Percentiles rank a stretch among this genome's conserved stretches.
Conservation (phyloP, 2,113 vertebrate genomes). For the Tapirus terrestris region DNA sequence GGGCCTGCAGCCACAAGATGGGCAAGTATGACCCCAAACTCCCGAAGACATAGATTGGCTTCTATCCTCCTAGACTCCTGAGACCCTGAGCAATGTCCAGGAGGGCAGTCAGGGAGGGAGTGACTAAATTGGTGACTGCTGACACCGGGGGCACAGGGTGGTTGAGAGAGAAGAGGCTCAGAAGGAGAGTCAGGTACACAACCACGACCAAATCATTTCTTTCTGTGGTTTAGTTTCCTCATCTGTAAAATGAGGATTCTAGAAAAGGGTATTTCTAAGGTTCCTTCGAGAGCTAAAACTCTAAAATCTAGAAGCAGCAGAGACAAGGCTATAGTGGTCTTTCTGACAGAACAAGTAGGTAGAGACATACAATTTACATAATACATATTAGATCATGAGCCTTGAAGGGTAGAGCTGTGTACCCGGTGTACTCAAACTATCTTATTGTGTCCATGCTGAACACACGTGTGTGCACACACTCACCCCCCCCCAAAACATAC, state of each 20-base stretch:
- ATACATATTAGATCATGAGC: neutral
- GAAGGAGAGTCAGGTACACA: neutral
- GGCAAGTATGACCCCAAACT: neutral
- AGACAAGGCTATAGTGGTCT: neutral
- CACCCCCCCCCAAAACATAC: neutral
- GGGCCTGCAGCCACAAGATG: neutral
- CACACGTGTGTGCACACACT: too few species aligned
- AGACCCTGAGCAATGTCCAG: too few species aligned
- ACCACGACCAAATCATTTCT: neutral
- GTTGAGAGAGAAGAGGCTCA: neutral
- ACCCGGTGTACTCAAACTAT: neutral
- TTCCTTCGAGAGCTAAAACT: neutral
- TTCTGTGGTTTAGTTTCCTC: neutral
- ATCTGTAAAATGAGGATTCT: neutral
- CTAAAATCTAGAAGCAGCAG: neutral
- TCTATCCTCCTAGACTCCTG: too few species aligned
- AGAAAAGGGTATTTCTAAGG: neutral
- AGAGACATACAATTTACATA: neutral
- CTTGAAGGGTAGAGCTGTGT: neutral
- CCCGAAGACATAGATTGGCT: rapidly evolving
- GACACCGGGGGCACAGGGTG: neutral
- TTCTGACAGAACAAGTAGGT: neutral
- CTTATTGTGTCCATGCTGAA: neutral
- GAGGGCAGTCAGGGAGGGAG: rapidly evolving
- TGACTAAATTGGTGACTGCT: neutral